Evolutionary conservation across 2,888 invertebrate genomes (phyloP), one percentile per base, ranked within the genome.

Genomic region (Apamea monoglypha): DNA sequence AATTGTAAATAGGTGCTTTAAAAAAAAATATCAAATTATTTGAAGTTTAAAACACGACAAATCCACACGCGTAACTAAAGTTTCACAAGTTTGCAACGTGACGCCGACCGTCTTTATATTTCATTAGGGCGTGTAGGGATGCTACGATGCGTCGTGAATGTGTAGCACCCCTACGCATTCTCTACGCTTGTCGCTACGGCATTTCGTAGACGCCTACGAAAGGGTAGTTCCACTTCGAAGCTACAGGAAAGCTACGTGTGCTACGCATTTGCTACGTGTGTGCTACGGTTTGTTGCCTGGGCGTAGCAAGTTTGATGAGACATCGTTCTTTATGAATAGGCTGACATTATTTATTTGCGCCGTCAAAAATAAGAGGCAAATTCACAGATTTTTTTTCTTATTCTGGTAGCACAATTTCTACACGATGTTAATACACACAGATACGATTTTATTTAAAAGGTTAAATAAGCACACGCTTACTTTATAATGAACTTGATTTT

Each of bases 151-250:
- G 61, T 70, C 67, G 74, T n/a, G 16, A 50, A 61, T 29, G n/a
- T 77, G 68, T 77, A 70, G 53, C 70, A 83, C 21, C 78, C 69
- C 76, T 82, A 63, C 78, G 29, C 16, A 40, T 50, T 29, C 2
- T 36, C 70, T 83, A 83, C 70, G 66, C 40, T n/a, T 59, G 32
- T 32, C 18, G 68, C 81, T 78, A 83, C 84, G 63, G 29, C n/a
- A 56, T 78, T 72, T 50, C 53, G 82, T 84, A 82, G 80, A 16
- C 64, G 73, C 44, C 73, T 80, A 84, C 64, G 64, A 69, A 16
- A 61, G 84, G 84, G 69, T 80, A 47, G 84, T 53, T 73, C 25
- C 25, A 50, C 10, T 53, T 70, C 21, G 25, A 44, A n/a, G 68
- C 63, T 83, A 59, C 61, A 50, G 32, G 50, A 44, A 59, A 36